Percentiles rank a stretch among this genome's conserved stretches.
Evolutionary conservation across 2,113 vertebrate genomes (phyloP).

Genomic region (Mus musculus): GRCm39 chr3:54415501-54416000

Average conservation of each 20-base stretch:
- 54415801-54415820: too few species aligned
- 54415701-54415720: neutral
- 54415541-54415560: neutral
- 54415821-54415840: neutral
- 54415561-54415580: neutral
- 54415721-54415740: neutral
- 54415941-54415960: neutral
- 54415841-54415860: neutral
- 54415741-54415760: neutral
- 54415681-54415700: neutral
- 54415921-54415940: neutral
- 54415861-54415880: neutral
- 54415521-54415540: neutral
- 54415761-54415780: neutral
- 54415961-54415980: neutral
- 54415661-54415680: neutral
- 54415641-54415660: neutral
- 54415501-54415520: slow-evolving; percentile 10
- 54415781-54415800: neutral
- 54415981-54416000: neutral
- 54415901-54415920: neutral
- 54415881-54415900: neutral
- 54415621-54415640: neutral
- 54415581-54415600: neutral
- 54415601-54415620: neutral